Evolutionary conservation across 2,113 vertebrate species (phyloP).

Genomic region (Nesoenas mayeri): DNA sequence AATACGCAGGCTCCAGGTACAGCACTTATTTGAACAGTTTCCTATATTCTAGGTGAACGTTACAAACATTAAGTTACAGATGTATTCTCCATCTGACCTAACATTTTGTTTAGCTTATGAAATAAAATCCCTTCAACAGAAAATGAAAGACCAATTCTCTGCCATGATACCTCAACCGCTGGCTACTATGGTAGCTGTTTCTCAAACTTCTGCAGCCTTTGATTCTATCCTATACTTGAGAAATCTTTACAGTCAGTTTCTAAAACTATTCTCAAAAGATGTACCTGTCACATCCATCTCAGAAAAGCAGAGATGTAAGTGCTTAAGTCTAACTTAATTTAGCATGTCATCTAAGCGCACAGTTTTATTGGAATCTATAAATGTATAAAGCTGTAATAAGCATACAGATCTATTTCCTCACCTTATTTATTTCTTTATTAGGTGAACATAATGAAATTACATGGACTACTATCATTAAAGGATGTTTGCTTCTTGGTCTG

Average conservation of each 20-base stretch:
- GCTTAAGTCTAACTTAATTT: background rate
- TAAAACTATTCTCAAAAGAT: background rate
- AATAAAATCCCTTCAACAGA: background rate
- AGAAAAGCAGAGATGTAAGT: background rate
- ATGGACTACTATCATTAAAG: background rate
- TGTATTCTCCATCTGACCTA: background rate
- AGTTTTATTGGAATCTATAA: background rate
- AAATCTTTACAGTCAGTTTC: background rate
- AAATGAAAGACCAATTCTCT: background rate
- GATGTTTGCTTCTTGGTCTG: background rate
- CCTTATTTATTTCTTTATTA: background rate
- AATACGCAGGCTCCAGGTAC: background rate
- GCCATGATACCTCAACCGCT: rapidly evolving
- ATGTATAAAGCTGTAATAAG: background rate
- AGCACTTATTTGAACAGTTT: background rate
- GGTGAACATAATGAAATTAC: background rate
- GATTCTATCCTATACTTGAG: background rate
- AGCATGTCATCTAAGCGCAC: background rate
- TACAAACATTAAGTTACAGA: background rate
- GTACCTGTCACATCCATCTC: background rate
- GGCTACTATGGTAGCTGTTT: background rate
- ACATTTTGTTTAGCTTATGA: background rate
- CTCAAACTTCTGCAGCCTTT: background rate
- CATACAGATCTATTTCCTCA: background rate
- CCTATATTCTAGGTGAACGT: background rate